Evolutionary conservation across 92 coral and sea anemone genomes (phyloP).

Genomic region (Palythoa grandis): DNA sequence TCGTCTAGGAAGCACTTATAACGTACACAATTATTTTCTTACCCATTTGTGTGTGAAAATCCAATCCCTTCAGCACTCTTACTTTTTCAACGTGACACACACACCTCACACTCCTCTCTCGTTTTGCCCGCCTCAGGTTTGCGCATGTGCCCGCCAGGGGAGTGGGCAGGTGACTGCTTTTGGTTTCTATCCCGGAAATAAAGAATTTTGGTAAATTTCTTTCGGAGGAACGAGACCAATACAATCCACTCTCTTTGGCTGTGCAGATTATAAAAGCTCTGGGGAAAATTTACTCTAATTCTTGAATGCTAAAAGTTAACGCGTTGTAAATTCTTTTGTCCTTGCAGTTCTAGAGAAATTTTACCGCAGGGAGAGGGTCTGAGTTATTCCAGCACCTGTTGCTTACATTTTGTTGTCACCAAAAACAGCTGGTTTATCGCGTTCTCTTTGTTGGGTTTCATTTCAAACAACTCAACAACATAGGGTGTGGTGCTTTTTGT

Average conservation of each 20-base stretch:
- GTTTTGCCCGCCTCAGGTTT: constrained; percentile 38
- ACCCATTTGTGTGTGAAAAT: constrained; percentile 34
- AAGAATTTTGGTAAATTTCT: constrained; percentile 26
- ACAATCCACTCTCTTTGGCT: background rate
- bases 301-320: background rate
- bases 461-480: background rate
- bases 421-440: background rate
- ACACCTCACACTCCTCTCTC: constrained; percentile 29
- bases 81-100: constrained; percentile 23
- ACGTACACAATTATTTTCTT: constrained; percentile 5
- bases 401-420: background rate
- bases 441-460: background rate
- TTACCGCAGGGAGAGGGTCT: constrained; percentile 20
- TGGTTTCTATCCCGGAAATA: constrained; percentile 31
- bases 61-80: constrained; percentile 11
- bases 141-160: constrained; percentile 46
- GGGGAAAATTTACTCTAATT: background rate
- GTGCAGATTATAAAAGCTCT: constrained; percentile 9
- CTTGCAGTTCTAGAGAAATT: background rate
- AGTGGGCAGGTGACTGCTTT: constrained; percentile 22
- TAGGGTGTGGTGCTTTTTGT: constrained; percentile 21
- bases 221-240: background rate
- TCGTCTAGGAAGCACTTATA: background rate
- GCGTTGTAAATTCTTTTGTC: background rate
- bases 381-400: constrained; percentile 33